These are phyloP conservation scores for Candoia aspera DNA, from an alignment of 2,113 vertebrate genomes.

Conservation along the genomic window DNA sequence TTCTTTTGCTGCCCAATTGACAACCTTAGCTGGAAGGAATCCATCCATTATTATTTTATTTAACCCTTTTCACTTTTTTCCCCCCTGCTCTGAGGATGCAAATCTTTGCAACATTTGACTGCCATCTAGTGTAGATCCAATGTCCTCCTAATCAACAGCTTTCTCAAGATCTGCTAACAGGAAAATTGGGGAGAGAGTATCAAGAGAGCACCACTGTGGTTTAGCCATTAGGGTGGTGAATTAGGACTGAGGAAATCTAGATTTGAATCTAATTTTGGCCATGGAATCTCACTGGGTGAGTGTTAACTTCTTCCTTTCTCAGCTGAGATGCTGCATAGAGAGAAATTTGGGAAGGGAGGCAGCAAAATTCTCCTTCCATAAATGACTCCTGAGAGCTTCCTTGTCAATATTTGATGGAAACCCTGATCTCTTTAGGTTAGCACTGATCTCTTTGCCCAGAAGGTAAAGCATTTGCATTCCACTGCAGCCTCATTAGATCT, in stretches of 20 bases:
- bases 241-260: not conserved
- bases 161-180: not conserved
- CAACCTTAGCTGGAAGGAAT: not conserved
- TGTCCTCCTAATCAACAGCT: not conserved
- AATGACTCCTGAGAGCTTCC: not conserved
- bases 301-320: not conserved
- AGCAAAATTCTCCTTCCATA: not conserved
- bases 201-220: not conserved
- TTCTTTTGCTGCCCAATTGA: not conserved
- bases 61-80: not conserved
- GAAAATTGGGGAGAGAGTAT: too few species aligned
- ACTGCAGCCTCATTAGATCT: not conserved
- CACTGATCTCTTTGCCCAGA: not conserved
- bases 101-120: not conserved
- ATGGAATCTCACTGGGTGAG: not conserved
- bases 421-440: slow-evolving; percentile 1
- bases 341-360: not conserved
- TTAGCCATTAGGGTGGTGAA: not conserved
- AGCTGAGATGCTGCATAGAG: not conserved
- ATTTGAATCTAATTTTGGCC: not conserved
- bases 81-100: not conserved
- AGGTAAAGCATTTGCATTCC: not conserved
- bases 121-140: slow-evolving; percentile 47
- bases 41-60: not conserved
- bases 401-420: slow-evolving; percentile 8